Percentiles rank a stretch among this genome's conserved stretches.
phyloP scores from a whole-genome alignment of 37 sponge, comb jelly and placozoan genomes.

The Petrosia ficiformis region DNA sequence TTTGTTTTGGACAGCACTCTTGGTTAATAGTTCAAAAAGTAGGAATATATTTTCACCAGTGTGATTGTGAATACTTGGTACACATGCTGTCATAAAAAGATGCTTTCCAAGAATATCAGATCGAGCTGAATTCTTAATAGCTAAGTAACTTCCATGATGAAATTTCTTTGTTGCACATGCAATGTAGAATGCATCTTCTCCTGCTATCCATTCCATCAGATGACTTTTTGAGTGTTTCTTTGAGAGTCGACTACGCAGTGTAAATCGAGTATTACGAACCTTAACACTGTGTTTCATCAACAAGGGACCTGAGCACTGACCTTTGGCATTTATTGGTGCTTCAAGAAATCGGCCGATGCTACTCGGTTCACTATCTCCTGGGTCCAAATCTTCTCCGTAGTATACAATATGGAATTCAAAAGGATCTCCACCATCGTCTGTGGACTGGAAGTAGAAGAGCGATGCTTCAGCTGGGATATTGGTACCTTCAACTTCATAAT shows the following conservation, averaged over 20 bases:
- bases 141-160: slow-evolving; percentile 32
- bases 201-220: slow-evolving; percentile 11
- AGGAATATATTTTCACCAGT: slow-evolving; percentile 7
- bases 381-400: not conserved
- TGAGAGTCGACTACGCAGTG: slow-evolving; percentile 33
- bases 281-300: slow-evolving; percentile 20
- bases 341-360: slow-evolving; percentile 33
- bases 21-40: slow-evolving; percentile 28
- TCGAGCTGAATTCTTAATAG: slow-evolving; percentile 8
- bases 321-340: slow-evolving; percentile 16
- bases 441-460: slow-evolving; percentile 10
- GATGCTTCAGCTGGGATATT: not conserved
- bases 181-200: slow-evolving; percentile 53
- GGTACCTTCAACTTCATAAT: slow-evolving; percentile 9
- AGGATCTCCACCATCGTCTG: not conserved
- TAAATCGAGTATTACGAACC: slow-evolving; percentile 2
- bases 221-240: slow-evolving; percentile 12
- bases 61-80: slow-evolving; percentile 14
- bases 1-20: not conserved
- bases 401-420: slow-evolving; percentile 33
- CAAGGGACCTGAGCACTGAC: slow-evolving; percentile 38
- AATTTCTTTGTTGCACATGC: slow-evolving; percentile 27
- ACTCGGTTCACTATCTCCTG: not conserved
- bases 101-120: slow-evolving; percentile 8
- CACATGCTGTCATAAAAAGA: slow-evolving; percentile 13